Conservation (phyloP, 2,888 invertebrate species). For the Schizaphis graminum region DNA sequence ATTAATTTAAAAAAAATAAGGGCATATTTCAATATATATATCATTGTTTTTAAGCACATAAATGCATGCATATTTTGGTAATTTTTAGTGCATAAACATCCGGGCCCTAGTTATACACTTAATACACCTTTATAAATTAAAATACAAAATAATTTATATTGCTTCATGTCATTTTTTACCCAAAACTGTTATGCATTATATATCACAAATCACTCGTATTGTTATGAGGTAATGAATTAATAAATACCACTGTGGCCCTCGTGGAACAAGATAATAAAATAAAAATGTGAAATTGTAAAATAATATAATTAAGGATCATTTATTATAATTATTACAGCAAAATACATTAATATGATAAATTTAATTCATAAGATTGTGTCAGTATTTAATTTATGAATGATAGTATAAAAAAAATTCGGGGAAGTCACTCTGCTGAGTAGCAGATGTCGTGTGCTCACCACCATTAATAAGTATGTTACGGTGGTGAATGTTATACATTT, state of each 20-base stretch:
- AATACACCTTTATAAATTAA: not conserved
- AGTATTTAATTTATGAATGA: conserved; percentile 14
- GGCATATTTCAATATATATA: no score
- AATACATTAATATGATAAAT: not conserved
- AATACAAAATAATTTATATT: conserved; percentile 48
- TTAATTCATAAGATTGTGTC: not conserved
- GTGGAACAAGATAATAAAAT: conserved; percentile 35
- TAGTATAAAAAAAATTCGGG: not conserved
- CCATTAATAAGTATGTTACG: not conserved
- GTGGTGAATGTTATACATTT: not conserved
- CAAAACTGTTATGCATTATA: conserved; percentile 18
- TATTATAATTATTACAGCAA: conserved; percentile 29
- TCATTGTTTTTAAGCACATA: no score
- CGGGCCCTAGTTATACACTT: not conserved
- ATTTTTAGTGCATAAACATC: no score
- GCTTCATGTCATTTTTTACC: conserved; percentile 22
- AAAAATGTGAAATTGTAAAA: conserved; percentile 27
- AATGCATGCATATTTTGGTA: no score
- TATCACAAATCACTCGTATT: conserved; percentile 26
- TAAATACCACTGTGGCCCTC: not conserved
- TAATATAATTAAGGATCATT: conserved; percentile 42
- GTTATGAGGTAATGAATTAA: conserved; percentile 21
- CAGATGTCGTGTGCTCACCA: not conserved
- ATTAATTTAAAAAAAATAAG: no score
- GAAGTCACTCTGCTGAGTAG: not conserved